phyloP scores from a whole-genome alignment of 2,888 invertebrate species.

The Osmoderma eremita region DNA sequence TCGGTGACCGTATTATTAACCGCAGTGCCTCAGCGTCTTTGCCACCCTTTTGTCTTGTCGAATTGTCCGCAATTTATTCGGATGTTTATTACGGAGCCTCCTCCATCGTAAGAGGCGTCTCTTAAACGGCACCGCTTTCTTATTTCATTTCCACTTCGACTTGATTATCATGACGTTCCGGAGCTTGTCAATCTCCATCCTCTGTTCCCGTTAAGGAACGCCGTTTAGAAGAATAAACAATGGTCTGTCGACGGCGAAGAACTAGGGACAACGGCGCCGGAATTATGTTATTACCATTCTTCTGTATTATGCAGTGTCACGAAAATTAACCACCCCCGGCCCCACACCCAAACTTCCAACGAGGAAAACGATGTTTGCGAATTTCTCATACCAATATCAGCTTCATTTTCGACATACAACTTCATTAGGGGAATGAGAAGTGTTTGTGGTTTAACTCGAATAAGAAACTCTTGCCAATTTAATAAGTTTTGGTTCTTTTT shows the following conservation, averaged over 20 bases:
- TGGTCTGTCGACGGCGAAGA: constrained; percentile 13
- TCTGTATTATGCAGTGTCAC: constrained; percentile 40
- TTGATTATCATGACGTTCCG: constrained; percentile 36
- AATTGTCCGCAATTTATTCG: constrained; percentile 50
- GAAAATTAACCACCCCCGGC: constrained; percentile 27
- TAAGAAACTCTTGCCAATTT: no score
- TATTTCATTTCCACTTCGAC: constrained; percentile 22
- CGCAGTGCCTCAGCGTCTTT: constrained; percentile 40
- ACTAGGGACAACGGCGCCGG: constrained; percentile 22
- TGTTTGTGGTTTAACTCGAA: no score
- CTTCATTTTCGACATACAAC: constrained; percentile 18
- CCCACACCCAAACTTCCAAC: background rate
- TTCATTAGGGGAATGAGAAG: no score
- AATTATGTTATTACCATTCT: constrained; percentile 36
- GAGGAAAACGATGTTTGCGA: constrained; percentile 17
- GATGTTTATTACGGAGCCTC: constrained; percentile 51
- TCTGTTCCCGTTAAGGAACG: constrained; percentile 2
- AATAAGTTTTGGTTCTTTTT: no score
- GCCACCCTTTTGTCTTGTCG: constrained; percentile 32
- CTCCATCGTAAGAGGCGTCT: constrained; percentile 47
- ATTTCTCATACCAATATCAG: constrained; percentile 20
- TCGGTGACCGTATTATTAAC: constrained; percentile 49
- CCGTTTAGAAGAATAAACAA: constrained; percentile 25
- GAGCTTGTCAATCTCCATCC: constrained; percentile 38
- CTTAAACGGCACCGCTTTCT: constrained; percentile 44